phyloP scores from a whole-genome alignment of 64 coral and sea anemone genomes.

The Montipora sp. region DNA sequence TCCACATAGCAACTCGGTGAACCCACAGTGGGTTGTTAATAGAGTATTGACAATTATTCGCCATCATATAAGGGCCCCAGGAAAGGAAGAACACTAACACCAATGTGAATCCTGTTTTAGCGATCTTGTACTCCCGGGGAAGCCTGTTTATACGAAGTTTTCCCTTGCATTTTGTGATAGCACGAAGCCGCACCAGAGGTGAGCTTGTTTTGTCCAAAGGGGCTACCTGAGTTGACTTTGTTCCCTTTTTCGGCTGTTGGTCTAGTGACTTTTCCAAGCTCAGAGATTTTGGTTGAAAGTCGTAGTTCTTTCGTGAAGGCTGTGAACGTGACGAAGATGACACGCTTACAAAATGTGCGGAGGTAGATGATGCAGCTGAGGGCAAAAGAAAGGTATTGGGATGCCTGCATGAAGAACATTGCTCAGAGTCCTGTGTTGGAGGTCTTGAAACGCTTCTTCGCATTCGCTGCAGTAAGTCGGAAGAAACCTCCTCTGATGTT shows the following conservation, averaged over 20 bases:
- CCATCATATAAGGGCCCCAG: conserved; percentile 88
- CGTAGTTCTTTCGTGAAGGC: background rate
- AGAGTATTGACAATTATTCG: conserved; percentile 68
- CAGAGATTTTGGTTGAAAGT: conserved; percentile 25
- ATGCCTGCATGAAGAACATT: background rate
- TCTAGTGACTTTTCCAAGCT: conserved; percentile 30
- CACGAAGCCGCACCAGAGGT: conserved; percentile 65
- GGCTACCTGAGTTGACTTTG: background rate
- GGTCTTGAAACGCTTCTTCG: background rate
- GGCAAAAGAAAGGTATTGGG: background rate
- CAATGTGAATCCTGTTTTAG: conserved; percentile 79
- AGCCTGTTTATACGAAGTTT: conserved; percentile 52
- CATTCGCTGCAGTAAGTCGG: background rate
- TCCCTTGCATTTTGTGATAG: conserved; percentile 69
- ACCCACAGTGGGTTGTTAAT: conserved; percentile 57
- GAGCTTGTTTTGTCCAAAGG: conserved; percentile 1
- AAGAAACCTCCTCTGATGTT: background rate
- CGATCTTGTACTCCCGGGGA: conserved; percentile 89
- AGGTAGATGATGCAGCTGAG: background rate
- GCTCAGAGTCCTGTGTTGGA: background rate
- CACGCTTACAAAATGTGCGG: background rate
- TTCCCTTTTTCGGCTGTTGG: background rate
- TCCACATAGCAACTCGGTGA: conserved; percentile 79
- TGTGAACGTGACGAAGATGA: background rate
- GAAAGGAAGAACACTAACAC: conserved; percentile 87